Evolutionary conservation across 2,888 invertebrate species (phyloP).

Genomic region (Plagiodera versicolora): DNA sequence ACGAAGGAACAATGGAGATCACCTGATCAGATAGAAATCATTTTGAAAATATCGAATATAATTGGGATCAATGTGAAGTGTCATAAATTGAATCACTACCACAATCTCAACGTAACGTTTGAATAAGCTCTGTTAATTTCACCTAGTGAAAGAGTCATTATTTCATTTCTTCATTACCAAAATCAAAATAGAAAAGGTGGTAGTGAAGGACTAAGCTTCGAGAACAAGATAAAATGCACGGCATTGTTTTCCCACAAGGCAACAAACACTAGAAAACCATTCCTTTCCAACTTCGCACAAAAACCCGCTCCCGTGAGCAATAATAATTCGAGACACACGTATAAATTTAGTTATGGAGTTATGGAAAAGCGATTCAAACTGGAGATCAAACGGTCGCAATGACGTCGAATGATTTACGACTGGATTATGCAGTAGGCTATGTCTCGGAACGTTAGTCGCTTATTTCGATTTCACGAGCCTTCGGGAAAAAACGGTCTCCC

Average conservation of each 20-base stretch:
- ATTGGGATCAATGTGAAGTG: no score
- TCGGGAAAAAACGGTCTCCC: conserved; percentile 31
- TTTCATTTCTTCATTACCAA: no score
- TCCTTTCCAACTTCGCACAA: conserved; percentile 22
- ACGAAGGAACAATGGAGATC: no score
- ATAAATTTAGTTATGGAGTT: conserved; percentile 38
- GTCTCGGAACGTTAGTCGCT: conserved; percentile 32
- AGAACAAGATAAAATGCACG: conserved; percentile 24
- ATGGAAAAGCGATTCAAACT: conserved; percentile 37
- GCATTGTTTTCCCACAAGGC: conserved; percentile 29
- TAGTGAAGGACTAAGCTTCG: no score
- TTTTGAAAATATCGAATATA: no score
- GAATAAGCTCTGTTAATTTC: no score
- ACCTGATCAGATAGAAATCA: no score
- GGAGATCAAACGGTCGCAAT: conserved; percentile 41
- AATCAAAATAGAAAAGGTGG: no score
- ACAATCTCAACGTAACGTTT: no score
- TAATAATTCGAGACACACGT: conserved; percentile 39
- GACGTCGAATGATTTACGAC: conserved; percentile 45
- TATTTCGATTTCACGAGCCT: conserved; percentile 38
- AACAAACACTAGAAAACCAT: conserved; percentile 17
- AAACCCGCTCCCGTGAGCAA: conserved; percentile 29
- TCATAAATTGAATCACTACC: no score
- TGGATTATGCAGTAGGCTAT: conserved; percentile 43
- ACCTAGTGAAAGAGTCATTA: no score